Evolutionary conservation across 2,888 invertebrate species (phyloP), one percentile per base, ranked within the genome.

Genomic region (Hydropsyche betteni): DNA sequence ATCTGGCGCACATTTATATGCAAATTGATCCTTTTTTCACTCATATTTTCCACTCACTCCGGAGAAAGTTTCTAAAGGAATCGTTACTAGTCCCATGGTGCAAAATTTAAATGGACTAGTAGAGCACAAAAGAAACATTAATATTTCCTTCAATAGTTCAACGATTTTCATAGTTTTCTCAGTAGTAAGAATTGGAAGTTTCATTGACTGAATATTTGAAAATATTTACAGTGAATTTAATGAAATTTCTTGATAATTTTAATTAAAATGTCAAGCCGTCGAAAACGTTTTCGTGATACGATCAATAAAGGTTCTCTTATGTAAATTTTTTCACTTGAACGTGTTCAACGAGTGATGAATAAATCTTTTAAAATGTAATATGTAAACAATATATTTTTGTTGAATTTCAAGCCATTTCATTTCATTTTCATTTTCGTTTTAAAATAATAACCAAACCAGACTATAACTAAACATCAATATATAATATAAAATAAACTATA

Each of bases 31-130:
- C 14, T 44, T 50, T 12, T 24, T 24, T 38, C 14, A 64, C 12
- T 64, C 10, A 64, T 34, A 24, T 14, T 5, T 61, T 51, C 52
- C 14, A 68, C 74, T 74, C 50, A 76, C 76, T 2, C 74, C 53
- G 53, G 74, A 64, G 64, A 71, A 76, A 12, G 71, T 76, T 71
- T 70, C 74, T 71, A 74, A 7, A 6, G 74, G 68, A 5, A 74
- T 51, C 5, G 68, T 55, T 2, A 55, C 34, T n/a, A 74, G 6
- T 33, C 76, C 76, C 5, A 76, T 10, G 2, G 76, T 70, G 14
- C 64, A 68, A 12, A 76, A 36, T 16, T 50, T 44, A 12, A 75
- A 44, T 8, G 69, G 69, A n/a, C 68, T 24, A 69, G 58, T 72
- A 5, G 75, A 68, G n/a, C 68, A 34, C 64, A 68, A 53, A 7